phyloP scores from a whole-genome alignment of 2,888 invertebrate genomes.

The Lasius fuliginosus region DNA sequence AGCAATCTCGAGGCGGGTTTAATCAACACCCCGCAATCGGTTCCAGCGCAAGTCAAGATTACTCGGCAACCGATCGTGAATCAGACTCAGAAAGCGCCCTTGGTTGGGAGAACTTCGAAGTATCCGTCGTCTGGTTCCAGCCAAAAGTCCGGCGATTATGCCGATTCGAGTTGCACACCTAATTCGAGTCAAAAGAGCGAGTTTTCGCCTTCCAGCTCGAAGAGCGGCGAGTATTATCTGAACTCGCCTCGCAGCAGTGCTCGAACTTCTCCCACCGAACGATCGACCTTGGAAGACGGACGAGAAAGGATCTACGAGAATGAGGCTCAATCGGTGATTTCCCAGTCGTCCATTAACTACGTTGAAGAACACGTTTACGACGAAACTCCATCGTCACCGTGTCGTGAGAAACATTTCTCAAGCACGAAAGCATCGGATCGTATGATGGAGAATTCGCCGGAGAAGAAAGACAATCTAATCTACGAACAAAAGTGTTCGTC shows the following conservation, averaged over 20 bases:
- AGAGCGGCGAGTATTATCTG: slow-evolving; percentile 83
- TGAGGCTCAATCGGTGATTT: slow-evolving; percentile 53
- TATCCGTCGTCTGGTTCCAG: slow-evolving; percentile 82
- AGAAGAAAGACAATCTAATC: neutral
- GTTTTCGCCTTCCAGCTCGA: slow-evolving; percentile 83
- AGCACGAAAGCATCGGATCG: slow-evolving; percentile 5
- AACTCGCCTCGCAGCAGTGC: slow-evolving; percentile 77
- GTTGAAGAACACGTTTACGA: slow-evolving; percentile 79
- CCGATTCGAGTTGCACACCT: slow-evolving; percentile 83
- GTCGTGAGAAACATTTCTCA: slow-evolving; percentile 56
- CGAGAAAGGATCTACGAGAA: slow-evolving; percentile 76
- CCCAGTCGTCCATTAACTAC: slow-evolving; percentile 47
- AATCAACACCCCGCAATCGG: slow-evolving; percentile 74
- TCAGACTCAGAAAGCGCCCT: slow-evolving; percentile 75
- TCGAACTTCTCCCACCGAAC: slow-evolving; percentile 74
- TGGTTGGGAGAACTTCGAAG: slow-evolving; percentile 77
- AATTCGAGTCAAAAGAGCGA: slow-evolving; percentile 84
- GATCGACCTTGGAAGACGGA: slow-evolving; percentile 62
- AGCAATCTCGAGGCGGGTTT: neutral
- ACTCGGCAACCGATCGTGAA: slow-evolving; percentile 78
- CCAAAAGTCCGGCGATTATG: slow-evolving; percentile 83
- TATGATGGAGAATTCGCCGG: slow-evolving; percentile 28
- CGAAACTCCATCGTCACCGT: slow-evolving; percentile 70
- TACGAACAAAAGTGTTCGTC: slow-evolving; percentile 29
- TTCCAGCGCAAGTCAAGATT: slow-evolving; percentile 80